Base-by-base conservation (phyloP, 2,888 invertebrate species). In the Sepioteuthis lessoniana region DNA sequence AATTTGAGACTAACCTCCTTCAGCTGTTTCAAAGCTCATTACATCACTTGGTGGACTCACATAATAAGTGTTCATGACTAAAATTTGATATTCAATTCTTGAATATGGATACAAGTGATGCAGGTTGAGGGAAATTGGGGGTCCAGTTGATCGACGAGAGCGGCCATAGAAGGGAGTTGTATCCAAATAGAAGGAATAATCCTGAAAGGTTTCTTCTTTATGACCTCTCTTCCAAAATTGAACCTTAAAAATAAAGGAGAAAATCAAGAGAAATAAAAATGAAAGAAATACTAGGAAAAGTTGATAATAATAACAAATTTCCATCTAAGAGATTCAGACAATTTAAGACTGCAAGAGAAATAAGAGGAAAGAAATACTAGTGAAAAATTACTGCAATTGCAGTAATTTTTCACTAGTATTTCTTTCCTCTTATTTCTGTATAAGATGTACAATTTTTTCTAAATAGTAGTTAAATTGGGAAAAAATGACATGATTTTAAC, bases 141-240 rank as follows among this genome's bases (percentile, higher is more conserved):
- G 46, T 46, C 47, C 42, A 16, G 35, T 60, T 21, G 42, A n/a
- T 0, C 91, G 46, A 16, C 16, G 16, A 4, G 31, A n/a, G 7
- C 90, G 47, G 13, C 7, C 46, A 35, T 90, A 93, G 31, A n/a
- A 25, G 25, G 35, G 31, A 21, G 90, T 19, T 95, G 60, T n/a
- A 76, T 90, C 55, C 94, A 95, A 0, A 37, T 93, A 16, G 95
- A 94, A 28, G 93, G 93, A 21, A 94, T 94, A 5, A 94, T 96
- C 96, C 76, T 96, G 93, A 93, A 96, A 95, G 31, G 96, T 96
- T n/a, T 94, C 94, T 31, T 94, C 60, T 90, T 95, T 95, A 94
- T 98, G 98, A 94, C 98, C 98, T 94, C 98, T 98, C 0, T 98
- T 98, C 99, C 99, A 99, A 7, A 99, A 99, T 97, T 99, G 99